Evolutionary conservation across 1,140 invertebrate species (phyloP).

Genomic region (Rhagoletis pomonella): DNA sequence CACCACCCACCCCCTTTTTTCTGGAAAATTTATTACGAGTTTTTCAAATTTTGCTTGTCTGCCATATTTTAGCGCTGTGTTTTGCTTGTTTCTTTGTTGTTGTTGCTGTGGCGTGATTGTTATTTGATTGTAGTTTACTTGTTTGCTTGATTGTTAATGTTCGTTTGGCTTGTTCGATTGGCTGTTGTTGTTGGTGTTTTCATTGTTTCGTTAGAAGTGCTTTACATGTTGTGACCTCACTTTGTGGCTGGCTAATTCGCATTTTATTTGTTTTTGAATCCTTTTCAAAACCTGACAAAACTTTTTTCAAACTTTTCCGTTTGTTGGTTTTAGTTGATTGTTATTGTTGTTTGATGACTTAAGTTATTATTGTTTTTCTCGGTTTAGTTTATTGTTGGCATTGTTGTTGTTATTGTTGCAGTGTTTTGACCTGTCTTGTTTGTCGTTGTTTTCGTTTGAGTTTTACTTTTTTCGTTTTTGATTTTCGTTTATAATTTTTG

Average conservation of each 20-base stretch:
- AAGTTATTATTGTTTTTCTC: neutral
- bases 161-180: slow-evolving; percentile 16
- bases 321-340: neutral
- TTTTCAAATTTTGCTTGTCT: slow-evolving; percentile 31
- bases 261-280: slow-evolving; percentile 6
- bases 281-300: neutral
- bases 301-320: neutral
- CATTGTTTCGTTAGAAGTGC: slow-evolving; percentile 10
- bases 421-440: slow-evolving; percentile 4
- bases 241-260: neutral
- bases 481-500: neutral
- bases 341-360: neutral
- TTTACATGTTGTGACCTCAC: slow-evolving; percentile 26
- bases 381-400: neutral
- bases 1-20: neutral
- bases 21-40: neutral
- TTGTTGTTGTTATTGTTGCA: neutral
- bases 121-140: slow-evolving; percentile 13
- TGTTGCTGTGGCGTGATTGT: slow-evolving; percentile 27
- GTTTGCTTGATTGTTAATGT: slow-evolving; percentile 19
- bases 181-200: slow-evolving; percentile 14
- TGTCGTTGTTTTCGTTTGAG: neutral
- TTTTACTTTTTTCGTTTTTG: neutral
- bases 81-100: neutral
- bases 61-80: neutral